Conservation (phyloP, 1,140 invertebrate genomes). For the Drosophila saltans region DNA sequence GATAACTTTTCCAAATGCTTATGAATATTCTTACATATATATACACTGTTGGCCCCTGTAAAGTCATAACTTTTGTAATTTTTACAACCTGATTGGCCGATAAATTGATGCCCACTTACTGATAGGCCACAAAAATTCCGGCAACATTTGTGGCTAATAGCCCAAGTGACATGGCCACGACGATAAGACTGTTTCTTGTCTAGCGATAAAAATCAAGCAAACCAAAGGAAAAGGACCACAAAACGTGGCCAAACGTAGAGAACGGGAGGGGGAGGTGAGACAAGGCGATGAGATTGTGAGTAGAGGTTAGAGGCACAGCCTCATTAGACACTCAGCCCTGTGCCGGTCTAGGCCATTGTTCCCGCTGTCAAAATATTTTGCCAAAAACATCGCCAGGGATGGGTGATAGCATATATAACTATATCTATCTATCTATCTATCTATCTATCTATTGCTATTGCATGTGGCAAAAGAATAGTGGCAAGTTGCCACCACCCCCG, state of each 20-base stretch:
- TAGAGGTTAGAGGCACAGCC: conserved; percentile 20
- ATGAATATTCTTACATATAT: too few species aligned
- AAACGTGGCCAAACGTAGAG: background rate
- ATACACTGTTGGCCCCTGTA: background rate
- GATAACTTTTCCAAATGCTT: too few species aligned
- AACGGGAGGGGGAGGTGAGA: background rate
- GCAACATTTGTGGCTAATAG: conserved; percentile 68
- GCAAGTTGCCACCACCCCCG: conserved; percentile 27
- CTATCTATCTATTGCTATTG: too few species aligned
- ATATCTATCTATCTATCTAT: too few species aligned
- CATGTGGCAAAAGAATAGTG: conserved; percentile 12
- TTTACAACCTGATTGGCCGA: background rate
- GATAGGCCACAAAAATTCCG: background rate
- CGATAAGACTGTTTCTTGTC: background rate
- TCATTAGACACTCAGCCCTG: conserved; percentile 46
- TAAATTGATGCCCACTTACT: conserved; percentile 1
- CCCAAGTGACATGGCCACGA: conserved; percentile 7
- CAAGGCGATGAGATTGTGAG: background rate
- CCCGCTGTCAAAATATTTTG: conserved; percentile 69
- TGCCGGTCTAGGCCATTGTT: background rate
- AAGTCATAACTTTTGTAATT: conserved; percentile 2
- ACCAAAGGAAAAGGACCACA: background rate
- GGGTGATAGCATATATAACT: background rate
- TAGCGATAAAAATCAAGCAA: background rate
- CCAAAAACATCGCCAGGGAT: background rate